phyloP scores from a whole-genome alignment of 2,797 vertebrate genomes.

The Smutsia temminckii region DNA sequence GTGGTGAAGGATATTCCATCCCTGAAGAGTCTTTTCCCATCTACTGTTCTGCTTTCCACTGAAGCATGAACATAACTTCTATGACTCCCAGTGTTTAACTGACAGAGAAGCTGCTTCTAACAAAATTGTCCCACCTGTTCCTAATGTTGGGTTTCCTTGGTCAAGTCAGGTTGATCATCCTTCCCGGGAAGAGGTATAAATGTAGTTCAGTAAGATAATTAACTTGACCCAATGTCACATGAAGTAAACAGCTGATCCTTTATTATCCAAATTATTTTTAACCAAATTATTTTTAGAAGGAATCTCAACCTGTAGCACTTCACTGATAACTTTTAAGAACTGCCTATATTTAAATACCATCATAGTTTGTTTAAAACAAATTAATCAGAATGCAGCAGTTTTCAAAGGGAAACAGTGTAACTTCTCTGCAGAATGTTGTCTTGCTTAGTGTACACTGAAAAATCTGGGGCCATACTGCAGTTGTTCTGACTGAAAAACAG shows the following conservation, averaged over 20 bases:
- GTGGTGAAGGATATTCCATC: neutral
- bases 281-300: constrained; percentile 27
- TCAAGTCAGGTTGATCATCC: neutral
- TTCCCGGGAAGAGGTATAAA: neutral
- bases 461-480: neutral
- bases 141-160: neutral
- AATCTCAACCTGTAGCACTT: neutral
- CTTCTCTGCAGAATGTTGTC: neutral
- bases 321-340: neutral
- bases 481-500: neutral
- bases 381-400: neutral
- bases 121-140: neutral
- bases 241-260: neutral
- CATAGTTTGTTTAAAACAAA: neutral
- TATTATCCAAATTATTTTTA: neutral
- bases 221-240: neutral
- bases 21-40: neutral
- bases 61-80: neutral
- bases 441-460: neutral
- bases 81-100: neutral
- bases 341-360: neutral
- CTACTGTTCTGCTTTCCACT: neutral
- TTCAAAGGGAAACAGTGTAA: neutral
- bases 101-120: neutral
- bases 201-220: neutral